Base-by-base conservation (phyloP, 2,888 invertebrate genomes). In the Apeira syringaria region DNA sequence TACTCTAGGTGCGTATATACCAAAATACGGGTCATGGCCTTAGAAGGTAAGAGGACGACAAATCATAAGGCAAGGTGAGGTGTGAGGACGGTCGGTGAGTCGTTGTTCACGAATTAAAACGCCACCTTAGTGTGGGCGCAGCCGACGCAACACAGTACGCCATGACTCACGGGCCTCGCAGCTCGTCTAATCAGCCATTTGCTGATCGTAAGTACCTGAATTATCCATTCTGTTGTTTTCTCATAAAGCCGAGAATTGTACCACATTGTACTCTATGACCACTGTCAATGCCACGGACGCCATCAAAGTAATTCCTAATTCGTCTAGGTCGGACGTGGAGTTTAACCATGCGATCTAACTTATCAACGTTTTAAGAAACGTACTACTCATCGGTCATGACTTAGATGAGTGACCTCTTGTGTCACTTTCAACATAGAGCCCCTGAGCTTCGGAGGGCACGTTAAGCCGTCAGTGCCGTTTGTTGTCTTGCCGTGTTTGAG, bases 21-120 rank as follows among this genome's bases (percentile, higher is more conserved):
- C 48, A 54, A 46, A 53, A 61, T 65, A 63, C 64, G 63, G 65
- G 68, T 72, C 69, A 69, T 59, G 66, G 63, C 64, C 58, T 55
- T 68, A 53, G 60, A 61, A 66, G 64, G 62, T 72, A 69, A 52
- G 55, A 67, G 61, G 62, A 64, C 56, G 56, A 63, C 52, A 64
- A 63, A 59, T 60, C 55, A 50, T 56, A 48, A 20, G 49, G 49
- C 67, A 68, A 72, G 69, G 71, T 63, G 59, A 71, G 54, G 30
- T 42, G 56, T 60, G 62, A 64, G 63, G 61, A 66, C 64, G 64
- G 56, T 53, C 48, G 59, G 44, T 55, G 50, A 41, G 43, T 38
- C 44, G 39, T 34, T 43, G 47, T 32, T 43, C 30, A 40, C 45
- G 27, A 44, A 48, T 48, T 53, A 32, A 27, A 40, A 39, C 44